phyloP scores from a whole-genome alignment of 2,797 vertebrate species.

The Psittacula echo region DNA sequence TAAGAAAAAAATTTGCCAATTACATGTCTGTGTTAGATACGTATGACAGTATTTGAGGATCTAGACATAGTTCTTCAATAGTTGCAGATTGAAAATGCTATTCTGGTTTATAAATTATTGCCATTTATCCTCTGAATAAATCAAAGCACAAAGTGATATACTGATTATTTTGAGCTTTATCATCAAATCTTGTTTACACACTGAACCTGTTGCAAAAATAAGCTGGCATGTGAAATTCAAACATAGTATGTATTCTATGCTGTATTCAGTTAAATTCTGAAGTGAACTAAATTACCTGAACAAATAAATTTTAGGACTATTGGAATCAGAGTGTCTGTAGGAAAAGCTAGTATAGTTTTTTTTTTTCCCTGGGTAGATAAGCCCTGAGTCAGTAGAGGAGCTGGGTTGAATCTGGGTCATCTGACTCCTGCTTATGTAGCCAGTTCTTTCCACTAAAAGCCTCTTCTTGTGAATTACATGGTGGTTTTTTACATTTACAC shows the following conservation, averaged over 20 bases:
- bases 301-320: constrained; percentile 17
- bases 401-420: constrained; percentile 37
- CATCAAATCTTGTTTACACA: background rate
- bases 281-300: constrained; percentile 10
- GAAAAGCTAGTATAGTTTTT: constrained; percentile 38
- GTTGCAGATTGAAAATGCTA: background rate
- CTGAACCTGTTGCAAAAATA: constrained; percentile 12
- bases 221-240: background rate
- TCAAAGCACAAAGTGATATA: background rate
- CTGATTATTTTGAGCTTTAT: background rate
- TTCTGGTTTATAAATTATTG: background rate
- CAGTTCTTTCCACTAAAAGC: background rate
- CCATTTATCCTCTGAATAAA: background rate
- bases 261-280: constrained; percentile 21
- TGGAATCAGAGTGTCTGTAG: constrained; percentile 32
- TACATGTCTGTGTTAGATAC: background rate
- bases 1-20: background rate
- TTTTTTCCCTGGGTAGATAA: constrained; percentile 54
- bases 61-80: background rate
- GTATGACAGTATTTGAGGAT: background rate
- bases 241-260: background rate
- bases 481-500: constrained; percentile 6
- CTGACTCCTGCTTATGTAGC: constrained; percentile 2
- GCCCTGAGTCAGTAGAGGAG: background rate
- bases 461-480: background rate